Evolutionary conservation across 2,888 invertebrate species (phyloP), one percentile per base, ranked within the genome.

Genomic region (Caenorhabditis virilis): DNA sequence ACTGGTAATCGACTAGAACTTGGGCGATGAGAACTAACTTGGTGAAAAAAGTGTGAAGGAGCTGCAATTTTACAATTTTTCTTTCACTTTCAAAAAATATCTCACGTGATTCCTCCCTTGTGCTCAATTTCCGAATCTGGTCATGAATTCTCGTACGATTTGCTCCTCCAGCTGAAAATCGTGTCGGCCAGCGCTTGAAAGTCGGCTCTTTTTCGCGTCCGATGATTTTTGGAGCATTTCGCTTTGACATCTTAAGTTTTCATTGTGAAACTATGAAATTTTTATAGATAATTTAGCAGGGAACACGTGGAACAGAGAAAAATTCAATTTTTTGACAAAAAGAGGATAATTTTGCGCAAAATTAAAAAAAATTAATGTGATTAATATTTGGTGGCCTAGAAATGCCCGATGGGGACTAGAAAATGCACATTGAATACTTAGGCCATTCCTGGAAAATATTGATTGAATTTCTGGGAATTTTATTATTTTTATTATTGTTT

Each of bases 121-220:
- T 23, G 2, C 23, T 23, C 20, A 42, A 23, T 46, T 49, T 43
- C 26, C 26, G 35, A 39, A 57, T 57, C n/a, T 49, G 49, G 9
- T 57, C 53, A 7, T 50, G 43, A 20, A 63, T 26, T 35, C 50
- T 63, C 13, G 63, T 63, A 35, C 50, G 43, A 46, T 63, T 63
- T 3, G 63, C 63, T 45, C 63, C 63, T 9, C 63, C 63, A 6
- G 53, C 63, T 6, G 63, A 63, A 13, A 63, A 46, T 15, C 57
- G 38, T 0, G 39, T 39, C 46, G 53, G 53, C 45, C 48, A 53
- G 9, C 46, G 25, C 27, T 62, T 47, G 13, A 30, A 22, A 11
- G 26, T 2, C 11, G 27, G 30, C 30, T 30, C 30, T 30, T 30
- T 30, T 30, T 6, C 6, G 6, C 13, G 6, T 30, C 13, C 13